Conservation (phyloP, 2,113 vertebrate genomes). For the Oryzias javanicus region DNA sequence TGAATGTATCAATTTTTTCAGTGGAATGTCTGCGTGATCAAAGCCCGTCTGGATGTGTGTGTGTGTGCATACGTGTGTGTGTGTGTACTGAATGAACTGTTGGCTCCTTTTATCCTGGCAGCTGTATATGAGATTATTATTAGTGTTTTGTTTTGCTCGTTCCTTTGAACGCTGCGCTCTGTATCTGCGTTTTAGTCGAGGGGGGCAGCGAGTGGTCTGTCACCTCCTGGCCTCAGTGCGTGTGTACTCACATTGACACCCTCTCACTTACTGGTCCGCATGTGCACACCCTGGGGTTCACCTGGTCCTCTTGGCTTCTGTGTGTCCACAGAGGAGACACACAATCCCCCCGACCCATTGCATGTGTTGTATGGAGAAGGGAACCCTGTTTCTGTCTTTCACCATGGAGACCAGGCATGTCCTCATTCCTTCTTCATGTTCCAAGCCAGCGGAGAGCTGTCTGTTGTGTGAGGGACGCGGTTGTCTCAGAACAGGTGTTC, state of each 20-base stretch:
- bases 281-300: conserved; percentile 39
- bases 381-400: conserved; percentile 51
- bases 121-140: conserved; percentile 41
- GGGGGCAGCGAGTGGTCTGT: conserved; percentile 26
- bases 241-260: conserved; percentile 63
- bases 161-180: conserved; percentile 11
- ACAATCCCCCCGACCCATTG: conserved; percentile 23
- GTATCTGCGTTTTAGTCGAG: neutral
- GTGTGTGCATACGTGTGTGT: conserved; percentile 22
- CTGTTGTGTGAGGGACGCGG: conserved; percentile 34
- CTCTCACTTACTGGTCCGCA: conserved; percentile 44
- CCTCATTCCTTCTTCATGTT: conserved; percentile 39
- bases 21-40: conserved; percentile 49
- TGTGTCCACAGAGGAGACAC: conserved; percentile 39
- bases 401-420: conserved; percentile 52
- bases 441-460: conserved; percentile 15
- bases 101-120: conserved; percentile 63
- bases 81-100: conserved; percentile 33
- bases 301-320: conserved; percentile 34
- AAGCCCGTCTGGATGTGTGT: conserved; percentile 40
- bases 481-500: conserved; percentile 65
- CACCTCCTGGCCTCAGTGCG: conserved; percentile 34
- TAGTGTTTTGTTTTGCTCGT: conserved; percentile 40
- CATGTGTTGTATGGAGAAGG: conserved; percentile 34
- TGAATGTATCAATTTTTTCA: conserved; percentile 11